Percentiles rank a stretch among this genome's conserved stretches.
Evolutionary conservation across 2,113 vertebrate genomes (phyloP).

Genomic region (Buteo buteo): DNA sequence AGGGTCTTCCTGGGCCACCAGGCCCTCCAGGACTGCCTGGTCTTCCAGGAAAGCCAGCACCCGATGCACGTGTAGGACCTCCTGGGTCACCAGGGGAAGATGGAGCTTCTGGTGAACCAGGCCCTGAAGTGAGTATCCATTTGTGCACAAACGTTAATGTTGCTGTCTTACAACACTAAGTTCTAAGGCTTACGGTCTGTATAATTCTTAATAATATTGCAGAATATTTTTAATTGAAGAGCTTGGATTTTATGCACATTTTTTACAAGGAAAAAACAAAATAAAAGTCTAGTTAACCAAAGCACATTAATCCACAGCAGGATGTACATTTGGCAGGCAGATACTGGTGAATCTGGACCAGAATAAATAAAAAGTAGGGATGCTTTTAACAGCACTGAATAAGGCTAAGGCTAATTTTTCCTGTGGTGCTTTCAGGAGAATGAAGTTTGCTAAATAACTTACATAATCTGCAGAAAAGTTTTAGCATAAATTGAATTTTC

Average conservation of each 20-base stretch:
- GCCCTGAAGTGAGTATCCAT: conserved; percentile 76
- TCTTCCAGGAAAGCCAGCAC: conserved; percentile 77
- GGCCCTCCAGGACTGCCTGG: conserved; percentile 76
- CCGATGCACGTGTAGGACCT: conserved; percentile 62
- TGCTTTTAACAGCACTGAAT: background rate
- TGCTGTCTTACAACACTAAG: background rate
- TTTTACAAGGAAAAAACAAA: background rate
- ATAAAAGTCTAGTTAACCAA: background rate
- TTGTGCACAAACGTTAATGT: background rate
- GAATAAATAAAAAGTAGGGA: background rate
- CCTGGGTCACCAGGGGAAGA: conserved; percentile 79
- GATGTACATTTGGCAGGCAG: background rate
- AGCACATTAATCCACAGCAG: background rate
- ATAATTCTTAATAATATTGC: background rate
- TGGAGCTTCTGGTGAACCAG: conserved; percentile 77
- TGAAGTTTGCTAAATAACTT: background rate
- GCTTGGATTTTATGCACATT: background rate
- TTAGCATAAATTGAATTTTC: background rate
- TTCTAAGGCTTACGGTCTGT: background rate
- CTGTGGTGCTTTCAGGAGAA: background rate
- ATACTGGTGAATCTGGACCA: background rate
- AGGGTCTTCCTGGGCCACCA: conserved; percentile 83
- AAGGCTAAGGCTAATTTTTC: background rate
- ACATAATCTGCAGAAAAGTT: background rate
- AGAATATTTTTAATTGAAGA: background rate